phyloP scores from a whole-genome alignment of 2,888 invertebrate genomes.

The Fissipunctia ypsillon region DNA sequence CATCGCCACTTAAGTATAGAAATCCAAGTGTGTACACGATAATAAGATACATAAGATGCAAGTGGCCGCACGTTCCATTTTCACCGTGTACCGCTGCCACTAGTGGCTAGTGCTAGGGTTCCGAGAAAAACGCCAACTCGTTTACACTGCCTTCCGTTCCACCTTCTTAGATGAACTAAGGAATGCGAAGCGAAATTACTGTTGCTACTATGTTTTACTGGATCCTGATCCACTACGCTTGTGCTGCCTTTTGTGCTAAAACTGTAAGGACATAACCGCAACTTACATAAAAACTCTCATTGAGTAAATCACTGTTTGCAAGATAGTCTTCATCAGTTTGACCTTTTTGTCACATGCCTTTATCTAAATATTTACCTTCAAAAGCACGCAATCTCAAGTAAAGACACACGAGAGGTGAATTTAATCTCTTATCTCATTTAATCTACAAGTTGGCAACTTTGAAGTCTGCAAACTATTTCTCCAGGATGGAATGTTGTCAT shows the following conservation, averaged over 20 bases:
- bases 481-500: constrained; percentile 77
- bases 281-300: constrained; percentile 5
- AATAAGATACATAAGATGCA: constrained; percentile 56
- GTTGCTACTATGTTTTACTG: constrained; percentile 59
- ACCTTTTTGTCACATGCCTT: constrained; percentile 40
- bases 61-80: constrained; percentile 60
- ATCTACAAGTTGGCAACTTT: constrained; percentile 73
- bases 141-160: constrained; percentile 68
- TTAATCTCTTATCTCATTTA: constrained; percentile 79
- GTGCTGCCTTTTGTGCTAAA: constrained; percentile 40
- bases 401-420: constrained; percentile 70
- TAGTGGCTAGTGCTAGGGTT: constrained; percentile 57
- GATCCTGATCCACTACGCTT: constrained; percentile 43
- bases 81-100: constrained; percentile 57
- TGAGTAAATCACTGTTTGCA: constrained; percentile 19
- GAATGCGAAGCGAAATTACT: constrained; percentile 69
- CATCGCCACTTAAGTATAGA: constrained; percentile 44
- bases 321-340: constrained; percentile 23
- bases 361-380: constrained; percentile 53
- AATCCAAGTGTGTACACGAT: constrained; percentile 50
- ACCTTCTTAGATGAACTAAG: constrained; percentile 69
- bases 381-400: constrained; percentile 46
- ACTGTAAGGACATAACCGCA: constrained; percentile 21
- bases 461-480: constrained; percentile 80
- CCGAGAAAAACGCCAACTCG: constrained; percentile 71